phyloP scores from a whole-genome alignment of 2,113 vertebrate genomes.

The Periophthalmodon schlosseri region DNA sequence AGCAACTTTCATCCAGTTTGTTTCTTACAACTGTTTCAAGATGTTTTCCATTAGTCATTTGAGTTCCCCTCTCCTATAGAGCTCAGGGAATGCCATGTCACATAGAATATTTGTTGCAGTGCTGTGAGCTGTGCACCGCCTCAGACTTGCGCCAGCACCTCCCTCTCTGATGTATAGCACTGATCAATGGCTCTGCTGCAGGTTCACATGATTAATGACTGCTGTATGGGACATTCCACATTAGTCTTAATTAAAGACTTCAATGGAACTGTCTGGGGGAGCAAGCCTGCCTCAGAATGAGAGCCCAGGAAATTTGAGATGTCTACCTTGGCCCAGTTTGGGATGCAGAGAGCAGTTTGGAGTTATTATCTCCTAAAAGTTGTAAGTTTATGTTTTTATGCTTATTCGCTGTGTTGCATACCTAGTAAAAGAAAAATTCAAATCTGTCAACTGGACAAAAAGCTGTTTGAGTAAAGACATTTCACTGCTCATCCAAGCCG shows the following conservation, averaged over 20 bases:
- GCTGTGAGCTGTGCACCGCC: conserved; percentile 24
- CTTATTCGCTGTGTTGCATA: not conserved
- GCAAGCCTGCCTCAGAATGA: not conserved
- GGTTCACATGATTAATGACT: conserved; percentile 64
- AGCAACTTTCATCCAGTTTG: conserved; percentile 10
- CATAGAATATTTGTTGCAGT: conserved; percentile 36
- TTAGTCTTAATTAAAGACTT: conserved; percentile 73
- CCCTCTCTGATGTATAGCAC: conserved; percentile 49
- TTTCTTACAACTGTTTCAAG: conserved; percentile 1
- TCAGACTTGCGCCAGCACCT: conserved; percentile 37
- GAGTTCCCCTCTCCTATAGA: conserved; percentile 15
- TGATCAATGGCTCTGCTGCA: conserved; percentile 59
- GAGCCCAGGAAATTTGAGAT: not conserved
- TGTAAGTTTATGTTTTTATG: not conserved
- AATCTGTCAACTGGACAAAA: too few relatives aligned
- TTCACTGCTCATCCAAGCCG: too few relatives aligned
- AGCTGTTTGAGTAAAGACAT: too few relatives aligned
- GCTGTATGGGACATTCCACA: conserved; percentile 54
- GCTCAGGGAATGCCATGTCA: conserved; percentile 21
- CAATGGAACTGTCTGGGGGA: conserved; percentile 47
- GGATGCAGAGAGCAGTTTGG: not conserved
- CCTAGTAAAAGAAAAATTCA: too few relatives aligned
- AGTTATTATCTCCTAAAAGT: not conserved
- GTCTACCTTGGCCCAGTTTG: not conserved
- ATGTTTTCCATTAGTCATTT: conserved; percentile 19